Percentiles rank a stretch among this genome's conserved stretches.
These are phyloP conservation scores for Zosterops pallidus DNA, from an alignment of 2,113 vertebrate species.

Conservation along the genomic window DNA sequence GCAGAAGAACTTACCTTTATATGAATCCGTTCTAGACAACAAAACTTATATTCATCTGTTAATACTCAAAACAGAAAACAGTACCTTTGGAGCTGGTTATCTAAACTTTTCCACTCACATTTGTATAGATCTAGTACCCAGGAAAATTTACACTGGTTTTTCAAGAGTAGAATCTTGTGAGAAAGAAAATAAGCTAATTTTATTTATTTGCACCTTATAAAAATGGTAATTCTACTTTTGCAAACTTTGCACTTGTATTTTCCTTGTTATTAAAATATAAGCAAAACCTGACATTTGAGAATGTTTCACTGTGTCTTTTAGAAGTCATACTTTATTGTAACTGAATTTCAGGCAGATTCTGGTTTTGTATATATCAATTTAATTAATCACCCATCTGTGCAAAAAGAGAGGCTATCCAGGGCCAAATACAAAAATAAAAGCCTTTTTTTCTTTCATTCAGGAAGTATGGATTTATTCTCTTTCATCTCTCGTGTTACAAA, in stretches of 20 bases:
- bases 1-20: neutral
- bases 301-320: neutral
- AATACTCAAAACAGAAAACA: neutral
- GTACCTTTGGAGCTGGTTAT: neutral
- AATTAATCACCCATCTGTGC: neutral
- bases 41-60: neutral
- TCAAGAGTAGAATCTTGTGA: neutral
- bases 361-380: neutral
- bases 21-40: neutral
- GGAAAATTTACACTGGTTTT: neutral
- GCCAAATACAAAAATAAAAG: neutral
- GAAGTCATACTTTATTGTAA: neutral
- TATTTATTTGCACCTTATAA: neutral
- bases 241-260: neutral
- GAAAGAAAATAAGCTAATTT: neutral
- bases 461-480: neutral
- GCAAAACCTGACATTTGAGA: neutral
- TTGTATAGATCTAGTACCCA: neutral
- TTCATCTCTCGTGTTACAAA: neutral
- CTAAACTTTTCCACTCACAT: neutral
- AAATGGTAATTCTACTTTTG: neutral
- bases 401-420: neutral
- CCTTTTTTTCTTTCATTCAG: neutral
- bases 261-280: neutral
- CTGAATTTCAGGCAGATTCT: too few relatives aligned